phyloP scores from a whole-genome alignment of 1,140 invertebrate genomes.

The Papilio machaon region DNA sequence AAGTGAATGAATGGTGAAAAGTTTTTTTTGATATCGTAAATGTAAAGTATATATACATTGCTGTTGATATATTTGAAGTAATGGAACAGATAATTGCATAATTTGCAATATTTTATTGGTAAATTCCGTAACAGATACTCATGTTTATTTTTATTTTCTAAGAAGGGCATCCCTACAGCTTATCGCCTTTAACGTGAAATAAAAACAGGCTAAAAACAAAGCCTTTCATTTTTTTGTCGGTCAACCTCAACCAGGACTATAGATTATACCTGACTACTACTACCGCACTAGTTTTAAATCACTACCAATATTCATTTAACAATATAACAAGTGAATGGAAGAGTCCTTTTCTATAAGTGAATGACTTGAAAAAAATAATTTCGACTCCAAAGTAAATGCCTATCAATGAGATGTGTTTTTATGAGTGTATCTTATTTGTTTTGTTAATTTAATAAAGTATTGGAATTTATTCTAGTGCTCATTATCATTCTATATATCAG shows the following conservation, averaged over 20 bases:
- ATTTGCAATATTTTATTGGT: neutral
- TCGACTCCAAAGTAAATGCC: neutral
- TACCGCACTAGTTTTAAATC: neutral
- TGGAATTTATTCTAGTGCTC: neutral
- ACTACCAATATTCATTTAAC: neutral
- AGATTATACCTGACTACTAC: neutral
- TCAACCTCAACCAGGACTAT: neutral
- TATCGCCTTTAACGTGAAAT: neutral
- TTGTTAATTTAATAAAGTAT: no score
- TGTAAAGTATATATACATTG: neutral
- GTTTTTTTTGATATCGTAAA: neutral
- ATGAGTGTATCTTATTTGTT: no score
- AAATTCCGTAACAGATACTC: neutral
- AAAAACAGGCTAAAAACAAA: slow-evolving; percentile 16
- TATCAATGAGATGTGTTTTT: neutral
- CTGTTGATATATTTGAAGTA: neutral
- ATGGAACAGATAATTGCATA: neutral
- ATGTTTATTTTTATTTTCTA: neutral
- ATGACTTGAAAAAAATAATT: neutral
- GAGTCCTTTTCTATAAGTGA: neutral
- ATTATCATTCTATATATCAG: no score
- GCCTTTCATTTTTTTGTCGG: neutral
- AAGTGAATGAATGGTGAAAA: neutral
- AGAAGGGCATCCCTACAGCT: neutral
- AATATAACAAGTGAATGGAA: neutral